Conservation (phyloP, 2,888 invertebrate genomes). For the Drosophila maculinotata region DNA sequence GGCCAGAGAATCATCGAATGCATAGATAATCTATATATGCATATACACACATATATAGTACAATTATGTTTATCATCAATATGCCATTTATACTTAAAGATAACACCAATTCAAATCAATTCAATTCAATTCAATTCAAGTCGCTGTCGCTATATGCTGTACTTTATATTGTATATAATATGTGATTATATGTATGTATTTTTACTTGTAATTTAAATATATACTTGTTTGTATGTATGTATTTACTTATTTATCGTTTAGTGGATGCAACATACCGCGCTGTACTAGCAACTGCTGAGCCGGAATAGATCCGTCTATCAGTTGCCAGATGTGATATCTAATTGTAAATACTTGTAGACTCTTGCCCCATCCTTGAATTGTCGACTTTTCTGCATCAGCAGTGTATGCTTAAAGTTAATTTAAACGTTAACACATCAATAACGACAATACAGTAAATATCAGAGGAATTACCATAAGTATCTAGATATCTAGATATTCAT, state of each 20-base stretch:
- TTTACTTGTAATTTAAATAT: slow-evolving; percentile 14
- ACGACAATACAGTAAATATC: slow-evolving; percentile 68
- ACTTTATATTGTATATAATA: slow-evolving; percentile 4
- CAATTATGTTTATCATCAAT: slow-evolving; percentile 25
- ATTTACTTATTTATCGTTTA: slow-evolving; percentile 61
- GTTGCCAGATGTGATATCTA: slow-evolving; percentile 69
- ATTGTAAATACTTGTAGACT: slow-evolving; percentile 41
- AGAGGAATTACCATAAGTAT: slow-evolving; percentile 68
- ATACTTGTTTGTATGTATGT: slow-evolving; percentile 24
- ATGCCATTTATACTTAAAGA: slow-evolving; percentile 40
- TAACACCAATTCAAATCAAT: slow-evolving; percentile 51
- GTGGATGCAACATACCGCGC: slow-evolving; percentile 80
- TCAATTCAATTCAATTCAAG: slow-evolving; percentile 29
- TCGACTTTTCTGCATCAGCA: neutral
- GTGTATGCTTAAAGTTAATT: slow-evolving; percentile 29
- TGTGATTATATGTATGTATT: slow-evolving; percentile 32
- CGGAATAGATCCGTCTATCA: slow-evolving; percentile 37
- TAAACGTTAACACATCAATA: slow-evolving; percentile 74
- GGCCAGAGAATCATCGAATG: slow-evolving; percentile 27
- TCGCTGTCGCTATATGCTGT: slow-evolving; percentile 1
- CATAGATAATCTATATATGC: slow-evolving; percentile 15
- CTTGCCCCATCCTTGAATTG: slow-evolving; percentile 9
- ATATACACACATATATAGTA: neutral
- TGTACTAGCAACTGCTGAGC: slow-evolving; percentile 63
- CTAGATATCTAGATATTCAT: slow-evolving; percentile 55